Percentiles rank a stretch among this genome's conserved stretches.
Conservation (phyloP, 2,113 vertebrate genomes). For the Benitochromis conjunctus region DNA sequence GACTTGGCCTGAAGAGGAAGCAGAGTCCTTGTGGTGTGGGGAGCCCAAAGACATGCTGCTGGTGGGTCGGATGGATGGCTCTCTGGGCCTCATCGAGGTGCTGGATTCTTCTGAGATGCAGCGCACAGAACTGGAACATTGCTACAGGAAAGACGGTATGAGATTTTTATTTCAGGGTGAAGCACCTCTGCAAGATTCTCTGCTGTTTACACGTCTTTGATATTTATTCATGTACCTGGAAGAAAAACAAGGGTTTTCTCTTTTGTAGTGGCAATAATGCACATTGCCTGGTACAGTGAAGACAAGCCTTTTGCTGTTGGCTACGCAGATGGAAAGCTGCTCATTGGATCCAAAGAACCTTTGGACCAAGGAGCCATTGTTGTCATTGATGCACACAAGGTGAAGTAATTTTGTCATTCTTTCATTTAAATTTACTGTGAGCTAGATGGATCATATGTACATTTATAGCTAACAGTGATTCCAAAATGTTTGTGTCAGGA, state of each 20-base stretch:
- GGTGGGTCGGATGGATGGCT: slow-evolving; percentile 93
- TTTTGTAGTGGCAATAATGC: slow-evolving; percentile 85
- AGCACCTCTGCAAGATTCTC: background rate
- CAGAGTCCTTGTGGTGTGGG: slow-evolving; percentile 78
- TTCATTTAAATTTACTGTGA: background rate
- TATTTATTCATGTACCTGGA: background rate
- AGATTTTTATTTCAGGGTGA: background rate
- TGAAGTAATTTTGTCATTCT: background rate
- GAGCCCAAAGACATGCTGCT: slow-evolving; percentile 86
- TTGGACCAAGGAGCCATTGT: slow-evolving; percentile 86
- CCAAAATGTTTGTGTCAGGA: slow-evolving; percentile 72
- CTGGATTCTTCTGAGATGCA: slow-evolving; percentile 84
- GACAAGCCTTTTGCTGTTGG: slow-evolving; percentile 93
- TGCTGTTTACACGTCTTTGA: background rate
- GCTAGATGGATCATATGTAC: rapidly evolving
- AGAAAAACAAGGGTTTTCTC: background rate
- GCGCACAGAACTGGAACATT: slow-evolving; percentile 88
- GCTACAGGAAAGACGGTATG: slow-evolving; percentile 92
- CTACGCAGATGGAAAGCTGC: slow-evolving; percentile 91
- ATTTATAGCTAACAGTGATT: rapidly evolving
- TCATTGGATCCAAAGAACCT: slow-evolving; percentile 87
- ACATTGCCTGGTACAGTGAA: slow-evolving; percentile 94
- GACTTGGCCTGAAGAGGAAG: slow-evolving; percentile 86
- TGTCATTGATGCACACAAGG: slow-evolving; percentile 94
- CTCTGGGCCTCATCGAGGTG: slow-evolving; percentile 90